These are phyloP conservation scores for Megalops cyprinoides DNA, from an alignment of 2,797 vertebrate species.

Conservation along the genomic window DNA sequence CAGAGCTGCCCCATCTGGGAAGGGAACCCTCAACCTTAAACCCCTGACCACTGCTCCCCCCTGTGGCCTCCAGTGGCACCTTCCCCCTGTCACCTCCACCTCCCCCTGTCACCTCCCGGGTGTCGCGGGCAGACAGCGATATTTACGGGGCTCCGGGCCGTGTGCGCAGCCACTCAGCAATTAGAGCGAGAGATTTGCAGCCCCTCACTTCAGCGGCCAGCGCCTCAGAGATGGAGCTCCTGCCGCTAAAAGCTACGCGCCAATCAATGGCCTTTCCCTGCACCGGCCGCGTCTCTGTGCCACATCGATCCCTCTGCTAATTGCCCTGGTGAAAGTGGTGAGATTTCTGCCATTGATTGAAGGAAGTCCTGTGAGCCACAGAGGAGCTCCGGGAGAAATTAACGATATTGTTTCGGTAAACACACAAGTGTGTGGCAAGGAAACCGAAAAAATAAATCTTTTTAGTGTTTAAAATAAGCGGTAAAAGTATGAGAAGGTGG, in stretches of 20 bases:
- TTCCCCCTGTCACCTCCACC: background rate
- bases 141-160: background rate
- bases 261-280: conserved; percentile 6
- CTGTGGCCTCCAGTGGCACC: no score
- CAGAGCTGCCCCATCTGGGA: no score
- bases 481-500: background rate
- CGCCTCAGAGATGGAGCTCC: background rate
- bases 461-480: background rate
- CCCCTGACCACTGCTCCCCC: background rate
- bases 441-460: background rate
- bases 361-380: background rate
- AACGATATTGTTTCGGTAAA: background rate
- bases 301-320: background rate
- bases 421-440: background rate
- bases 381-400: background rate
- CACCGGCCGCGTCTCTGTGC: background rate
- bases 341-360: background rate
- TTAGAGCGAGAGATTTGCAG: background rate
- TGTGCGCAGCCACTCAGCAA: background rate
- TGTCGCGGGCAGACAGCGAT: no score
- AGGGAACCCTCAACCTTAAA: background rate
- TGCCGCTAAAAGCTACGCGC: background rate
- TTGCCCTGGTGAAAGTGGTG: conserved; percentile 1
- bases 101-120: background rate
- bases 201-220: background rate